Conservation (phyloP, 1,140 invertebrate species). For the Brachionus sp. region DNA sequence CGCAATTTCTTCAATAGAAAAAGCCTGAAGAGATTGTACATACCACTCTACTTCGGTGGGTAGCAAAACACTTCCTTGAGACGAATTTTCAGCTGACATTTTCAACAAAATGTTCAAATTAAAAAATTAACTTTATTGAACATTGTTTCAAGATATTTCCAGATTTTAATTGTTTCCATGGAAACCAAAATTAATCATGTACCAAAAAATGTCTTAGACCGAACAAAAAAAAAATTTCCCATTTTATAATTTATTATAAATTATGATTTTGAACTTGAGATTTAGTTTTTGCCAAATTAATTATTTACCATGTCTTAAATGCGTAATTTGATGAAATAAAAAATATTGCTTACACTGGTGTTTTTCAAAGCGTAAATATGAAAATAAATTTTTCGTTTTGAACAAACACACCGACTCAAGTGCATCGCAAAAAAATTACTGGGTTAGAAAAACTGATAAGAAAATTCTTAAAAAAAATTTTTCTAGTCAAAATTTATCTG, state of each 20-base stretch:
- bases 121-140: neutral
- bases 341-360: neutral
- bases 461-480: neutral
- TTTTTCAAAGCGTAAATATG: neutral
- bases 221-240: neutral
- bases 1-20: constrained; percentile 48
- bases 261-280: neutral
- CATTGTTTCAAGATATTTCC: neutral
- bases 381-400: neutral
- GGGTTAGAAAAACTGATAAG: neutral
- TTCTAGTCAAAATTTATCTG: neutral
- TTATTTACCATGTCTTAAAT: neutral
- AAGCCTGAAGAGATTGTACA: constrained; percentile 46
- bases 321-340: neutral
- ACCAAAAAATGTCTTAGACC: neutral
- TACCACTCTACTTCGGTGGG: constrained; percentile 48
- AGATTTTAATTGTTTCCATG: neutral
- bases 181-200: neutral
- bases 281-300: neutral
- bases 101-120: neutral
- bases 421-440: neutral
- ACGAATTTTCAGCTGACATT: neutral
- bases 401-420: no score
- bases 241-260: constrained; percentile 6
- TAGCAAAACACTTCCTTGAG: constrained; percentile 46